These are phyloP conservation scores for Amblyjoppa fuscipennis DNA, from an alignment of 2,888 invertebrate genomes.

Conservation along the genomic window DNA sequence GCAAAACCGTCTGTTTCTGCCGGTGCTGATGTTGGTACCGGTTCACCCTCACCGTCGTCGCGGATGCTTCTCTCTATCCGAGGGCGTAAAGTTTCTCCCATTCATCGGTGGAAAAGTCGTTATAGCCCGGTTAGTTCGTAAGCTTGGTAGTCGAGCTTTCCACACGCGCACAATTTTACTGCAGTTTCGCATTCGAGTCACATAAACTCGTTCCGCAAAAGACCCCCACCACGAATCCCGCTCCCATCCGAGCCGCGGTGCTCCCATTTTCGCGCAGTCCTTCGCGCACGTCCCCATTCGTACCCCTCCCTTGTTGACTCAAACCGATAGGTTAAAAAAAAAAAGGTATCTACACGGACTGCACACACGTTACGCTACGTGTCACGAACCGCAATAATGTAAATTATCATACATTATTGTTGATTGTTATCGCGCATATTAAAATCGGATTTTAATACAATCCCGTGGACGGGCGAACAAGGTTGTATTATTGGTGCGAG, in stretches of 20 bases:
- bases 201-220: conserved; percentile 64
- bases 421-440: conserved; percentile 68
- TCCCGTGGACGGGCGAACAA: conserved; percentile 36
- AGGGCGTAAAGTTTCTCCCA: conserved; percentile 51
- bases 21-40: conserved; percentile 12
- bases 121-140: conserved; percentile 54
- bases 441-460: conserved; percentile 63
- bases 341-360: conserved; percentile 11
- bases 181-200: conserved; percentile 65
- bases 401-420: conserved; percentile 68
- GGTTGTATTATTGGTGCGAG: conserved; percentile 52
- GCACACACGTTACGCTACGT: conserved; percentile 28
- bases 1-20: conserved; percentile 51
- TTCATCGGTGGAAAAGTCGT: conserved; percentile 57
- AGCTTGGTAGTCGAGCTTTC: conserved; percentile 38
- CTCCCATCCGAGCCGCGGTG: not conserved
- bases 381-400: conserved; percentile 64
- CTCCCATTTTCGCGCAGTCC: conserved; percentile 21
- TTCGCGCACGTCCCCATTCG: conserved; percentile 39
- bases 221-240: conserved; percentile 32
- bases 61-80: conserved; percentile 54
- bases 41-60: conserved; percentile 21
- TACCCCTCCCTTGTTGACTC: conserved; percentile 51
- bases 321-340: conserved; percentile 51
- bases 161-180: conserved; percentile 47